Base-by-base conservation (phyloP, 2,797 vertebrate genomes). In the Ctenochaetus hawaiiensis region DNA sequence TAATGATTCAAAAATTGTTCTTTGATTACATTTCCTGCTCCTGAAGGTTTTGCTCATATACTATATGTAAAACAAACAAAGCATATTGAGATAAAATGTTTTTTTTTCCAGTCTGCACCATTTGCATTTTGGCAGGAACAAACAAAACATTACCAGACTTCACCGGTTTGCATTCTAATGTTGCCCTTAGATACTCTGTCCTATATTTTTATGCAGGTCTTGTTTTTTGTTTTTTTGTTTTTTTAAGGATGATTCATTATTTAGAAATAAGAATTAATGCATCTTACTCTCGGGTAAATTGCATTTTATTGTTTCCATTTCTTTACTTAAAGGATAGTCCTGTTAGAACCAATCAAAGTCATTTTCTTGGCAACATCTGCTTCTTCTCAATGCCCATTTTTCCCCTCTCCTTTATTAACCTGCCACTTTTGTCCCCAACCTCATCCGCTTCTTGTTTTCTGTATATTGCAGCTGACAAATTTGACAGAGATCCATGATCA, bases 401-500 rank as follows among this genome's bases (percentile, higher is more conserved):
- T 57, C 37, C 44, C 52, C 11, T 48, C 70, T 62, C 39, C 54
- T 57, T 34, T n/a, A 41, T 48, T 41, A 68, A 41, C 8, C 47
- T 53, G 64, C 11, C 14, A 37, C 71, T 49, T 75, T 59, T 5
- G 5, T 23, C 41, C 39, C 16, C 20, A 3, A 1, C 37, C 26
- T 72, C 26, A 23, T 54, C 30, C 16, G 39, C 41, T 48, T 61
- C 11, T 78, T 65, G 73, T 34, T 65, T 48, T 67, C 30, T 34
- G 30, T 34, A 5, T 64, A 14, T 61, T 60, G 8, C 83, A 99
- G 98, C 83, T 99, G 87, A 97, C 87, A 65, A 98, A 99, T 88
- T 92, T 99, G 90, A 97, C 97, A 0, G 97, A 98, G 92, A 95
- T 98, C 91, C 97, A 98, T 0, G 97, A 99, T 85, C 97, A 98